Percentiles rank a stretch among this genome's conserved stretches.
These are phyloP conservation scores for Megalops atlanticus DNA, from an alignment of 2,113 vertebrate species.

Conservation along the genomic window DNA sequence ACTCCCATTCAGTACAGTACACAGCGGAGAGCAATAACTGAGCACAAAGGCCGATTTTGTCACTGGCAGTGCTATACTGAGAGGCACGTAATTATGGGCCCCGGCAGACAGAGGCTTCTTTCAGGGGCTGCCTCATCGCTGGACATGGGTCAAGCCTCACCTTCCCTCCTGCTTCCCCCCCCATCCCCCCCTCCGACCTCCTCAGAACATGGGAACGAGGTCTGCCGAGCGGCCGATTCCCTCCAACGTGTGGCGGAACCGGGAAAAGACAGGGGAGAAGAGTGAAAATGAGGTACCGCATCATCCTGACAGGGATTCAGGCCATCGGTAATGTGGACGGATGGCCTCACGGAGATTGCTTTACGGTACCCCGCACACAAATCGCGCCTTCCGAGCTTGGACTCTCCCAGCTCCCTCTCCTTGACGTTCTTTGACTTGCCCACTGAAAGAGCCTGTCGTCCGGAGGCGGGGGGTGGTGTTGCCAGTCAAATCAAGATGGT, in stretches of 20 bases:
- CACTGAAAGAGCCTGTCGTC: neutral
- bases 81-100: conserved; percentile 32
- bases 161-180: conserved; percentile 32
- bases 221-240: neutral
- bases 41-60: conserved; percentile 66
- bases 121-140: conserved; percentile 29
- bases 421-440: neutral
- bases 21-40: conserved; percentile 58
- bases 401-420: neutral
- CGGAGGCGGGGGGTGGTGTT: neutral
- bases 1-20: conserved; percentile 69
- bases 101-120: conserved; percentile 37
- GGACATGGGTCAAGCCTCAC: conserved; percentile 34
- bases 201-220: neutral
- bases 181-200: neutral
- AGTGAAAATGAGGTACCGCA: neutral
- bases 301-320: neutral
- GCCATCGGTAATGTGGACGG: neutral
- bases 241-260: neutral
- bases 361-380: too few species aligned
- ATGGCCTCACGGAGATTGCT: too few species aligned
- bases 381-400: neutral
- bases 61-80: conserved; percentile 24
- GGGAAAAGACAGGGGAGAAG: neutral
- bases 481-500: neutral